Conservation (phyloP, 2,797 vertebrate species). For the Holocentrus rufus region DNA sequence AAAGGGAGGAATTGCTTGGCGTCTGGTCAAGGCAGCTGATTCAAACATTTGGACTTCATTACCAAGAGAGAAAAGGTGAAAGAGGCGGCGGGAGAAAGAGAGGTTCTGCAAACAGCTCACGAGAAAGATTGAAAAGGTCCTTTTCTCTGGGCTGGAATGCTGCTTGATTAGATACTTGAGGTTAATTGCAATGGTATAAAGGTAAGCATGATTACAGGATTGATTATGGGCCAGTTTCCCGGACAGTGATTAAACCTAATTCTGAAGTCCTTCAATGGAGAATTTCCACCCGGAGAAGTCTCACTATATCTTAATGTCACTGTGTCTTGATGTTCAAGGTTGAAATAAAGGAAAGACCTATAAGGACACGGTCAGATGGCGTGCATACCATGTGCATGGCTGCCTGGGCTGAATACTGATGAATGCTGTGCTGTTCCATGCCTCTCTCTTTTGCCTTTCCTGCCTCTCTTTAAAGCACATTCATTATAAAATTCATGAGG, state of each 20-base stretch:
- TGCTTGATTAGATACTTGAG: constrained; percentile 59
- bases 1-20: constrained; percentile 14
- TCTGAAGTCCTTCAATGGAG: constrained; percentile 26
- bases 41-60: constrained; percentile 60
- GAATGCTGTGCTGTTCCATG: not conserved
- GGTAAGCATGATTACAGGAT: constrained; percentile 47
- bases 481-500: too few relatives aligned
- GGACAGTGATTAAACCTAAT: constrained; percentile 46
- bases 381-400: not conserved
- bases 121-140: constrained; percentile 27
- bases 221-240: constrained; percentile 49
- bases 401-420: not conserved
- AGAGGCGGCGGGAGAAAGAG: constrained; percentile 12
- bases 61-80: constrained; percentile 51
- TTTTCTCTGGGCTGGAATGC: constrained; percentile 43
- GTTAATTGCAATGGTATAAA: constrained; percentile 59
- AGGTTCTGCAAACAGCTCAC: constrained; percentile 31
- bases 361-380: not conserved
- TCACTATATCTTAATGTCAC: not conserved
- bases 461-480: too few relatives aligned
- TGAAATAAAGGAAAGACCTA: not conserved
- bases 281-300: not conserved
- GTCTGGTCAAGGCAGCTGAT: constrained; percentile 36
- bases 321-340: not conserved
- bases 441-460: not conserved